phyloP scores from a whole-genome alignment of 2,113 vertebrate species.

The Catharus fuscescens region DNA sequence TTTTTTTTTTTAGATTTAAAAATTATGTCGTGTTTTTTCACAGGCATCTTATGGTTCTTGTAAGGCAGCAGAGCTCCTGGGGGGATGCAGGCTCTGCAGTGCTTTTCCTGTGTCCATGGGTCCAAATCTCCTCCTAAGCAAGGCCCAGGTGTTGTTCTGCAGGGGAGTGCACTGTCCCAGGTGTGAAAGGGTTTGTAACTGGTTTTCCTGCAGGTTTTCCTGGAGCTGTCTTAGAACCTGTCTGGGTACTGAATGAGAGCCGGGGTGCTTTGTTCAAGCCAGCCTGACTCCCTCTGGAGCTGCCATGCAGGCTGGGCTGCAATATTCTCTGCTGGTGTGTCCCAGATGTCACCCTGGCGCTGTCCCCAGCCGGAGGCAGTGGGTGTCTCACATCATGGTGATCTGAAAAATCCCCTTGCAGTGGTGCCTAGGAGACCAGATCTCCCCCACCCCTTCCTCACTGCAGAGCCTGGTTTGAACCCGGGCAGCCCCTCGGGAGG shows the following conservation, averaged over 20 bases:
- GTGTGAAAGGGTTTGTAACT: neutral
- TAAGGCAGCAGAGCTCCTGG: neutral
- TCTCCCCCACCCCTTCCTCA: neutral
- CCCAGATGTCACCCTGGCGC: neutral
- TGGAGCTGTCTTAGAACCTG: neutral
- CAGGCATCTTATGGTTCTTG: neutral
- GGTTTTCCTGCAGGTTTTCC: neutral
- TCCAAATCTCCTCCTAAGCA: neutral
- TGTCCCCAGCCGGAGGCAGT: accelerated
- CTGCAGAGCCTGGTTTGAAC: neutral
- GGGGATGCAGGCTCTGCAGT: neutral
- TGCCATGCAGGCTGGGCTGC: accelerated
- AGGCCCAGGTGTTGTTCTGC: neutral
- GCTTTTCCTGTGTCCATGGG: accelerated
- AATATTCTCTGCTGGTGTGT: neutral
- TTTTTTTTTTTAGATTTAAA: neutral
- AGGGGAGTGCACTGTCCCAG: too few relatives aligned
- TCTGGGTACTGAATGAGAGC: neutral
- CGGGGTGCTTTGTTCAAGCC: accelerated
- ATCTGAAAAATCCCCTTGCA: neutral
- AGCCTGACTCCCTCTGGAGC: neutral
- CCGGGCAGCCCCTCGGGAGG: neutral
- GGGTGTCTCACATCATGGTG: neutral
- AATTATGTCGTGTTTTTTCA: neutral
- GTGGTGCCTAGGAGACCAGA: accelerated